These are phyloP conservation scores for Oryzias dopingdopingensis DNA, from an alignment of 2,797 vertebrate genomes.

Conservation along the genomic window DNA sequence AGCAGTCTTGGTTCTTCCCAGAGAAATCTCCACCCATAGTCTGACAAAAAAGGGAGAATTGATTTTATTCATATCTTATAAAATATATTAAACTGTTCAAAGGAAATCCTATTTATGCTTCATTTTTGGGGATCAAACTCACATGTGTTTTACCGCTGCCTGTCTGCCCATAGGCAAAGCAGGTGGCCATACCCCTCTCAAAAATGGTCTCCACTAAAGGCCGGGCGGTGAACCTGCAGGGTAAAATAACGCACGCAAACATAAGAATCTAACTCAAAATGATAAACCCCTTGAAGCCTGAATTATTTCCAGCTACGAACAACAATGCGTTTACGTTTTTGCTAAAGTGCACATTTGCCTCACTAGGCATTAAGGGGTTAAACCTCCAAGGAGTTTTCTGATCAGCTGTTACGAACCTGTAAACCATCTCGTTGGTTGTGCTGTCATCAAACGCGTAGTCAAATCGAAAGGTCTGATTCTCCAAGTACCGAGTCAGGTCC, in stretches of 20 bases:
- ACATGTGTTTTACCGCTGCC: slow-evolving; percentile 98
- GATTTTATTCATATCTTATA: too few relatives aligned
- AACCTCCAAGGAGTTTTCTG: too few relatives aligned
- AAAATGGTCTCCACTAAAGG: slow-evolving; percentile 97
- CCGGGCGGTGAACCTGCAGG: slow-evolving; percentile 91
- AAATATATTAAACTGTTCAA: too few relatives aligned
- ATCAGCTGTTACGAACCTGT: slow-evolving; percentile 79
- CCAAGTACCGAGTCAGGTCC: slow-evolving; percentile 94
- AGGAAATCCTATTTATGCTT: too few relatives aligned
- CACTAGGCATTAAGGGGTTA: background rate
- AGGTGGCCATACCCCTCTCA: slow-evolving; percentile 97
- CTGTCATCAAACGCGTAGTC: slow-evolving; percentile 97
- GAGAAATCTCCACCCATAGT: slow-evolving; percentile 99
- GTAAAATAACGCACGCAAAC: slow-evolving; percentile 7
- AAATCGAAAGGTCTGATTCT: slow-evolving; percentile 99
- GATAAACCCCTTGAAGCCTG: too few relatives aligned
- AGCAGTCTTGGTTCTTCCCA: slow-evolving; percentile 97
- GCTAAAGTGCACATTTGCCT: too few relatives aligned
- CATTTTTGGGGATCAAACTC: slow-evolving; percentile 53
- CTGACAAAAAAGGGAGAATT: slow-evolving; percentile 62
- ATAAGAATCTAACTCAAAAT: background rate
- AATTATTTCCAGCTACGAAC: too few relatives aligned
- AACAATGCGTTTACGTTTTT: too few relatives aligned
- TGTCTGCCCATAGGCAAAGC: slow-evolving; percentile 97
- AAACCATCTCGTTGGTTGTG: slow-evolving; percentile 97